phyloP scores from a whole-genome alignment of 2,888 invertebrate genomes.

The Polydrusus cervinus region DNA sequence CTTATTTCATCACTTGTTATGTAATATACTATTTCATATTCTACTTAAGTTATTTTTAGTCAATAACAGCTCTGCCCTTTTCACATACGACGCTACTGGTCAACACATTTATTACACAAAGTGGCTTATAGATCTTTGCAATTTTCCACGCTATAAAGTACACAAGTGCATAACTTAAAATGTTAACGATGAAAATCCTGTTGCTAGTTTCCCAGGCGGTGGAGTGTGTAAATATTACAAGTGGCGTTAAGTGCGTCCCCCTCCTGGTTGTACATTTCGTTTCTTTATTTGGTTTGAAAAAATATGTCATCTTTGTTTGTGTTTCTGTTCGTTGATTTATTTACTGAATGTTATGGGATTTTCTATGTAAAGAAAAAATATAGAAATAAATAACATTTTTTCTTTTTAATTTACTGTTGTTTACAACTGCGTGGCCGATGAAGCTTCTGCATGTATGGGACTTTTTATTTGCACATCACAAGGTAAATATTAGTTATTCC shows the following conservation, averaged over 20 bases:
- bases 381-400: not conserved
- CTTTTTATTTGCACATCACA: no score
- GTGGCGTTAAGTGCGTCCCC: slow-evolving; percentile 1
- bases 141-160: slow-evolving; percentile 5
- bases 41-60: no score
- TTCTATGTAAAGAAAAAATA: not conserved
- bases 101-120: not conserved
- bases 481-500: no score
- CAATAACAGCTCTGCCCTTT: no score
- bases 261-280: not conserved
- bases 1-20: no score
- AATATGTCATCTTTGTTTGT: slow-evolving; percentile 3
- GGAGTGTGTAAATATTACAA: slow-evolving; percentile 19
- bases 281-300: not conserved
- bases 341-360: not conserved
- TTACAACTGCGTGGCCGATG: no score
- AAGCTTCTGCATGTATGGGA: no score
- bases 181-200: slow-evolving; percentile 12
- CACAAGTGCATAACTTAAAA: slow-evolving; percentile 19
- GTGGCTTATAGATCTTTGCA: not conserved
- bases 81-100: not conserved
- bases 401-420: no score
- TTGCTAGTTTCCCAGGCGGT: slow-evolving; percentile 19
- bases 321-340: not conserved
- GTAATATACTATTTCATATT: no score